These are phyloP conservation scores for Euschistus heros DNA, from an alignment of 1,140 invertebrate species.

Conservation along the genomic window DNA sequence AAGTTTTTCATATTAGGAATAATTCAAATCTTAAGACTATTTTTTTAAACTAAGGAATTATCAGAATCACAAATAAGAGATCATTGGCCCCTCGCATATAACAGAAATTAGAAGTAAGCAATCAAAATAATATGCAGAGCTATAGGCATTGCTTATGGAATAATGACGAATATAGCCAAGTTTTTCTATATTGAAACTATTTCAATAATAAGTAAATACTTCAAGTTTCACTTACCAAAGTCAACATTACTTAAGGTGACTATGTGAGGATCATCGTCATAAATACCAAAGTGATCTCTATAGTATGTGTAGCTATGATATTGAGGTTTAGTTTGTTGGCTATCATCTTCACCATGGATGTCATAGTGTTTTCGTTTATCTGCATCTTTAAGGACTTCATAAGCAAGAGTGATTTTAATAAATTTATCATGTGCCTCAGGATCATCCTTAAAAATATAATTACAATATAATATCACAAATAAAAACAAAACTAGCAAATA, in stretches of 20 bases:
- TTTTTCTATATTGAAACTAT: too few species aligned
- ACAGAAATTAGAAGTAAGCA: too few species aligned
- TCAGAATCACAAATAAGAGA: too few species aligned
- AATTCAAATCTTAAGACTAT: too few species aligned
- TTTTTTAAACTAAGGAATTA: too few species aligned
- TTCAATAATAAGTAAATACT: too few species aligned
- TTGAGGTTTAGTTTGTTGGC: constrained; percentile 43
- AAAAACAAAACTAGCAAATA: background rate
- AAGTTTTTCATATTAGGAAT: too few species aligned
- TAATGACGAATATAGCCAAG: too few species aligned
- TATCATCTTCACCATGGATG: constrained; percentile 61
- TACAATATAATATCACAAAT: background rate
- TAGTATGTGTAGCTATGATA: constrained; percentile 78
- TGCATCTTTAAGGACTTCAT: constrained; percentile 86
- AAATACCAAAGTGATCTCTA: constrained; percentile 74
- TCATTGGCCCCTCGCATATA: too few species aligned
- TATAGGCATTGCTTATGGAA: too few species aligned
- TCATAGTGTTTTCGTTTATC: constrained; percentile 77
- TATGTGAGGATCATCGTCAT: constrained; percentile 75
- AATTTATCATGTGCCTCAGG: constrained; percentile 84
- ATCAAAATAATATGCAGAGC: too few species aligned
- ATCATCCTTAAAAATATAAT: constrained; percentile 39
- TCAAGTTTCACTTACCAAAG: constrained; percentile 52
- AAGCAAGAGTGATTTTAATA: constrained; percentile 76
- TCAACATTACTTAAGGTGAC: constrained; percentile 59